Evolutionary conservation across 2,888 invertebrate genomes (phyloP), one percentile per base, ranked within the genome.

Genomic region (Synergus japonicus): DNA sequence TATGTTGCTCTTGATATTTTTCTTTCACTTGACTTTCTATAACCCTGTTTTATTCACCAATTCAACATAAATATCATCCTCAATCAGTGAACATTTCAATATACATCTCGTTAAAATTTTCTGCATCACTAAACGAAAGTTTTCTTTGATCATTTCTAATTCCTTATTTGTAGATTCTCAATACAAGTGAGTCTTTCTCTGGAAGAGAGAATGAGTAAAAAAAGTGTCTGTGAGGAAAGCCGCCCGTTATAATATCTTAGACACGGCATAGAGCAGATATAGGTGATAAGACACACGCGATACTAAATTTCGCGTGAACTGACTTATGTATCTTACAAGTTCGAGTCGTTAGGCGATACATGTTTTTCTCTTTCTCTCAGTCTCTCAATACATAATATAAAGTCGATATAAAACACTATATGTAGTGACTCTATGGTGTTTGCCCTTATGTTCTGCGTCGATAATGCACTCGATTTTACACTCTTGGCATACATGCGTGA

Each of bases 221-320:
- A 73, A 37, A 49, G 15, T 54, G 29, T 54, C 54, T 73, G 73
- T 49, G n/a, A 54, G 54, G 49, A 73, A 73, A 73, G 54, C 54
- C 73, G 73, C 41, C 54, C 73, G 69, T 69, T 69, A 54, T 73
- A 73, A 73, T 73, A 73, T 73, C 37, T 73, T 37, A 69, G 69
- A 49, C 69, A 69, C 69, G 69, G 49, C 37, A 69, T 37, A 54
- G 73, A 73, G 54, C 73, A 73, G 73, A 73, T 73, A 73, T 73
- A 73, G 22, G 54, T 73, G 73, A 73, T 73, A 73, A 73, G 54
- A 49, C 37, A 54, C 73, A 73, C 73, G 73, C 73, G 73, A 73
- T 73, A 73, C 73, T 73, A 73, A 54, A 73, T 73, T 73, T 73
- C 49, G 49, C 73, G 18, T 54, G 10, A 9, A 69, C 49, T 69